Evolutionary conservation across 2,113 vertebrate species (phyloP).

Genomic region (Pseudopipra pipra): DNA sequence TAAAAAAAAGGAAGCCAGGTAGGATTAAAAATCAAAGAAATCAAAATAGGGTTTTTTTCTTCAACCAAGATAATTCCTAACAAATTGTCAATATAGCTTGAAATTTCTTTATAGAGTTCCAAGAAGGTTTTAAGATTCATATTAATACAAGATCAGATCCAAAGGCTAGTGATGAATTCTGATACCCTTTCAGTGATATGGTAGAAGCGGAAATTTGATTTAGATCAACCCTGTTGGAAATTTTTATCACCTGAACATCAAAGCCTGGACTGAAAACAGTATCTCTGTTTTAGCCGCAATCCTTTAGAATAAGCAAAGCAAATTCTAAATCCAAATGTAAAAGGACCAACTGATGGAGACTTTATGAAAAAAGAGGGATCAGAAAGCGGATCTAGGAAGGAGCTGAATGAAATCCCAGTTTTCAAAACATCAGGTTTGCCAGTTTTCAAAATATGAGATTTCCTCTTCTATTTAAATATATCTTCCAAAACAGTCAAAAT

Average conservation of each 20-base stretch:
- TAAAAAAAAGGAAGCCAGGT: not conserved
- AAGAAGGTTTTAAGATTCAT: not conserved
- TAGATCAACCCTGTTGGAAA: not conserved
- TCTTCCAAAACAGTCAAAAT: not conserved
- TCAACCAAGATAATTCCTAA: not conserved
- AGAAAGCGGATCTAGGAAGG: not conserved
- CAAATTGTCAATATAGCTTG: not conserved
- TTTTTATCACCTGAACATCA: not conserved
- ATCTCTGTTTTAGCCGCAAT: not conserved
- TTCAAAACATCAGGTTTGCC: not conserved
- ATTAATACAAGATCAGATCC: not conserved
- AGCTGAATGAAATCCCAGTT: not conserved
- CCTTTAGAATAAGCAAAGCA: not conserved
- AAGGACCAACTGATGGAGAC: not conserved
- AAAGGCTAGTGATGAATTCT: not conserved
- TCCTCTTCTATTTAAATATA: not conserved
- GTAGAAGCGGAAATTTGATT: not conserved
- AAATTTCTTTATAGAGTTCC: not conserved
- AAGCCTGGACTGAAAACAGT: not conserved
- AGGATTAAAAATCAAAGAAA: not conserved
- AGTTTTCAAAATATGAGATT: not conserved
- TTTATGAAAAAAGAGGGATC: not conserved
- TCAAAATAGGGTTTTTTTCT: not conserved
- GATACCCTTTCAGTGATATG: not conserved
- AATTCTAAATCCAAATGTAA: not conserved